phyloP scores from a whole-genome alignment of 2,888 invertebrate genomes.

The Phyto melanocephala region DNA sequence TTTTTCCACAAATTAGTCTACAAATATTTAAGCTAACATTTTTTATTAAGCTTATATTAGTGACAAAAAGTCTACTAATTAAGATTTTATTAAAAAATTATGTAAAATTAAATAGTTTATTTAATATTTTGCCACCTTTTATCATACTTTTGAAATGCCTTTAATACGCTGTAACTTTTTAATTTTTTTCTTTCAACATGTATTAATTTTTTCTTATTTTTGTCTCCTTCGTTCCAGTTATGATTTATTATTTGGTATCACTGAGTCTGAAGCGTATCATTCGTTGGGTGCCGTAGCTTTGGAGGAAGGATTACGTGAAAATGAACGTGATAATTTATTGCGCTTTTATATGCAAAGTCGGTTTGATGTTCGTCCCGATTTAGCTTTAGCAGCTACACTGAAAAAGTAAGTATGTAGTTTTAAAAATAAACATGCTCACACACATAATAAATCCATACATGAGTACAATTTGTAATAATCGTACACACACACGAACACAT shows the following conservation, averaged over 20 bases:
- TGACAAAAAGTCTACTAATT: no score
- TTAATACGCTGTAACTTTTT: not conserved
- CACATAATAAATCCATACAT: not conserved
- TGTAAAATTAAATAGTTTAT: no score
- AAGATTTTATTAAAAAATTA: no score
- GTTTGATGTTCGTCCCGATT: slow-evolving; percentile 87
- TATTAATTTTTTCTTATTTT: slow-evolving; percentile 6
- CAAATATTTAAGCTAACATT: no score
- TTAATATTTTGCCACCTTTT: no score
- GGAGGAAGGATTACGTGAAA: slow-evolving; percentile 86
- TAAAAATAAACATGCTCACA: not conserved
- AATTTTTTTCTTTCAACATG: not conserved
- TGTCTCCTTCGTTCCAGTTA: slow-evolving; percentile 81
- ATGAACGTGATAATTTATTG: slow-evolving; percentile 87
- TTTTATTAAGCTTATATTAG: no score
- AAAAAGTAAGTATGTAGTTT: slow-evolving; percentile 80
- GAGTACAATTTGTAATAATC: no score
- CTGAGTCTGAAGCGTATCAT: slow-evolving; percentile 89
- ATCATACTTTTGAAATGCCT: no score
- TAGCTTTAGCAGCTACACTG: slow-evolving; percentile 83
- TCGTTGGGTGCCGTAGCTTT: slow-evolving; percentile 85
- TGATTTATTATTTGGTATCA: slow-evolving; percentile 91
- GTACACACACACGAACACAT: no score
- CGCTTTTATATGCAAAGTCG: slow-evolving; percentile 88
- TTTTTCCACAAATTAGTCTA: no score